phyloP scores from a whole-genome alignment of 2,113 vertebrate genomes.

The Campylomormyrus numenius region DNA sequence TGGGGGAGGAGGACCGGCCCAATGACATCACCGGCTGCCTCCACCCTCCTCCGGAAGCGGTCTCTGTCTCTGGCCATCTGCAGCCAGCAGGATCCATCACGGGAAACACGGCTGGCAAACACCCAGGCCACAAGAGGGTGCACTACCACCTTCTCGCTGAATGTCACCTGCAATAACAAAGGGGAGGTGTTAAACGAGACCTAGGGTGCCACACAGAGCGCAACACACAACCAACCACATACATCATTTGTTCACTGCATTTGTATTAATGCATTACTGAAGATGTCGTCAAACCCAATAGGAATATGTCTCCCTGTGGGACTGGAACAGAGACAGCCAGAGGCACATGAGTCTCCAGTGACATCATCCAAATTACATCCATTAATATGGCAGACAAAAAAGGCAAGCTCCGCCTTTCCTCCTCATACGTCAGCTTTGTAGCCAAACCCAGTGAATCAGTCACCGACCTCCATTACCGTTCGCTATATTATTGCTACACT shows the following conservation, averaged over 20 bases:
- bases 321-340: background rate
- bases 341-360: background rate
- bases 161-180: conserved; percentile 31
- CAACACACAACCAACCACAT: background rate
- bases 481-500: background rate
- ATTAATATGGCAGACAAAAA: background rate
- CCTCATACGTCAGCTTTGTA: conserved; percentile 8
- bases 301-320: background rate
- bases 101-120: conserved; percentile 21
- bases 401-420: background rate
- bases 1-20: conserved; percentile 24
- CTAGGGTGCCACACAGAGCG: background rate
- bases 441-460: background rate
- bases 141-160: conserved; percentile 28
- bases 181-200: background rate
- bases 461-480: background rate
- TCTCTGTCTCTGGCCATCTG: conserved; percentile 37
- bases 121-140: conserved; percentile 30
- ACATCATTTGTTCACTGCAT: background rate
- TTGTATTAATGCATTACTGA: background rate
- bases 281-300: background rate
- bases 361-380: background rate
- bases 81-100: conserved; percentile 39
- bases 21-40: conserved; percentile 15
- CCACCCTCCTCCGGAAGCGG: conserved; percentile 35